Conservation (phyloP, 1,140 invertebrate genomes). For the Atta colombica region DNA sequence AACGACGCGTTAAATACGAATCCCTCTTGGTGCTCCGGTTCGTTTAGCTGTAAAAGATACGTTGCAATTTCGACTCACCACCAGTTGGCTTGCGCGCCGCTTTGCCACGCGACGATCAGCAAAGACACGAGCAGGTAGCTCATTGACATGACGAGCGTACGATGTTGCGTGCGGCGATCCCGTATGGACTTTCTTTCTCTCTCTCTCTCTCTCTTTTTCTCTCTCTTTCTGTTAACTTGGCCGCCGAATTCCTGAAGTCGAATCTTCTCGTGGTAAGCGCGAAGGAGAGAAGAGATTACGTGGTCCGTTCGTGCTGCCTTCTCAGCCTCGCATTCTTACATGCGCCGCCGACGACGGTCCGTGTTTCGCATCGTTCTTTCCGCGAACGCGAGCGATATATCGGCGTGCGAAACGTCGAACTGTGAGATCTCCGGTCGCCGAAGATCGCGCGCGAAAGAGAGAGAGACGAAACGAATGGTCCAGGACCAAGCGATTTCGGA, state of each 20-base stretch:
- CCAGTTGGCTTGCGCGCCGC: constrained; percentile 84
- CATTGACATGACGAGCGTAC: constrained; percentile 62
- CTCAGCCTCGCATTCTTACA: constrained; percentile 71
- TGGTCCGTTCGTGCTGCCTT: constrained; percentile 5
- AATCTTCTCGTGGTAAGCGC: constrained; percentile 24
- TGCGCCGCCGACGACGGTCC: constrained; percentile 59
- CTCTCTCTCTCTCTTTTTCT: constrained; percentile 31
- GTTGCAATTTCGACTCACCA: constrained; percentile 81
- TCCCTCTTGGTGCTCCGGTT: neutral
- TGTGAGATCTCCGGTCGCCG: neutral
- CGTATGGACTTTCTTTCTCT: constrained; percentile 31
- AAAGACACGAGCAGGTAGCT: constrained; percentile 76
- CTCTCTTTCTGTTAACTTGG: constrained; percentile 47
- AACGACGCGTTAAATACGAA: neutral
- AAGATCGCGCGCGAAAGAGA: constrained; percentile 42
- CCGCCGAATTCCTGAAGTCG: constrained; percentile 44
- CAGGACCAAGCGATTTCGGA: constrained; percentile 59
- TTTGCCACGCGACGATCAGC: constrained; percentile 80
- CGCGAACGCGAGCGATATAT: constrained; percentile 54
- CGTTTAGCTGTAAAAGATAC: neutral
- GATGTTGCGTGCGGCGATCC: constrained; percentile 55
- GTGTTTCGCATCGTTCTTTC: constrained; percentile 50
- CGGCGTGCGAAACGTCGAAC: neutral
- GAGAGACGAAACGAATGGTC: neutral
- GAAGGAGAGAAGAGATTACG: constrained; percentile 47